Evolutionary conservation across 2,888 invertebrate genomes (phyloP), one percentile per base, ranked within the genome.

Genomic region (Eristalis pertinax): DNA sequence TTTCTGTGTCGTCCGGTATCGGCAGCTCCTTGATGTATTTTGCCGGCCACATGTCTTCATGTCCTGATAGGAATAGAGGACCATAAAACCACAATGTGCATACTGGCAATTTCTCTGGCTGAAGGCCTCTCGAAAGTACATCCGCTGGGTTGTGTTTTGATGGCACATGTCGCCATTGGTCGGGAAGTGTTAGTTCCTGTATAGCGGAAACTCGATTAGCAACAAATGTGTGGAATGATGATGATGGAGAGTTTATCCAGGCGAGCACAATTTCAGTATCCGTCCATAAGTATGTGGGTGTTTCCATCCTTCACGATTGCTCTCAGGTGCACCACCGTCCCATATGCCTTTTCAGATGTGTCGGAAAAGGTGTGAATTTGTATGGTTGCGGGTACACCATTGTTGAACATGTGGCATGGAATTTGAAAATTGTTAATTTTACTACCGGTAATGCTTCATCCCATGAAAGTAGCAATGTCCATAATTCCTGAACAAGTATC

Each of bases 401-500:
- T 38, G 29, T 74, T 64, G 26, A 63, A 74, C 67, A 84, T 69
- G 29, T 63, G 73, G 1, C 75, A 65, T 22, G 62, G 22, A 62
- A 68, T 63, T 11, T 62, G 62, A 22, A 77, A 77, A 43, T 69
- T 60, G 10, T 60, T 38, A 19, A 75, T n/a, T 38, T 75, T 26
- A 13, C 15, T 1, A 32, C 58, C 43, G 86, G 80, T 24, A 84
- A 26, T 50, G 68, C 24, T 64, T 83, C 80, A 73, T 87, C 72
- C 81, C 89, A 84, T n/a, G 74, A 56, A 11, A 89, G 19, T 43
- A n/a, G n/a, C n/a, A n/a, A n/a, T 38, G 35, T 24, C 86, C 84
- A 88, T 5, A 88, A 22, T 29, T 88, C 41, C 65, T 84, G 89
- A 35, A 88, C 10, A 4, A 88, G 73, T 19, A 82, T 75, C 22